Base-by-base conservation (phyloP, 1,140 invertebrate genomes). In the Bombus pascuorum region DNA sequence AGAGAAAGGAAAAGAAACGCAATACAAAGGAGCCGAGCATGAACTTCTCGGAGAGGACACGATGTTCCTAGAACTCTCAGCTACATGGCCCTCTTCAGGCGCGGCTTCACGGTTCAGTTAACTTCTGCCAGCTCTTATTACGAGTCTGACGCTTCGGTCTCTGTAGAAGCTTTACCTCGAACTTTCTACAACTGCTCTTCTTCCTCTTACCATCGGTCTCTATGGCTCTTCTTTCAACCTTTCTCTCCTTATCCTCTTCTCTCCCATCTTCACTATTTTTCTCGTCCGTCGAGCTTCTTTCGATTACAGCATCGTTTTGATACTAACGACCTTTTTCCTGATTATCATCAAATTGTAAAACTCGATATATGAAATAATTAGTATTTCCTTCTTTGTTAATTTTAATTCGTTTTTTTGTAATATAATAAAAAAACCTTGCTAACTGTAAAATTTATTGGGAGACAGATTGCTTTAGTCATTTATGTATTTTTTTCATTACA, bases 61-160 rank as follows among this genome's bases (percentile, higher is more conserved):
- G 84, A 87, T 86, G 91, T 93, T 93, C 91, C 87, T 91, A 91
- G 92, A 92, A 92, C 89, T 89, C 86, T 83, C 75, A 81, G 85
- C 86, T 47, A 81, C 66, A 68, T 83, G 83, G 78, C 57, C 81
- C 86, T 87, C 75, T 81, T 87, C 89, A 81, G 76, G 37, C 87
- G 65, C 71, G 65, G 83, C 88, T 93, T 93, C 91, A 92, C 81
- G 91, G 89, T 93, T 93, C 93, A 91, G 90, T 92, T 93, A 93
- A 93, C 92, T 93, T 93, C 91, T 89, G 92, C 92, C 91, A 90
- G 86, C 91, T 93, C 91, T 93, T 92, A 91, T 93, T 93, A 92
- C 89, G 87, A 85, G 78, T 75, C 86, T 86, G 86, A 89, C 90
- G 91, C 88, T 91, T 91, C 83, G 86, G 88, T 85, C 86, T 86